Conservation (phyloP, 2,113 vertebrate genomes). For the Pseudopodoces humilis region DNA sequence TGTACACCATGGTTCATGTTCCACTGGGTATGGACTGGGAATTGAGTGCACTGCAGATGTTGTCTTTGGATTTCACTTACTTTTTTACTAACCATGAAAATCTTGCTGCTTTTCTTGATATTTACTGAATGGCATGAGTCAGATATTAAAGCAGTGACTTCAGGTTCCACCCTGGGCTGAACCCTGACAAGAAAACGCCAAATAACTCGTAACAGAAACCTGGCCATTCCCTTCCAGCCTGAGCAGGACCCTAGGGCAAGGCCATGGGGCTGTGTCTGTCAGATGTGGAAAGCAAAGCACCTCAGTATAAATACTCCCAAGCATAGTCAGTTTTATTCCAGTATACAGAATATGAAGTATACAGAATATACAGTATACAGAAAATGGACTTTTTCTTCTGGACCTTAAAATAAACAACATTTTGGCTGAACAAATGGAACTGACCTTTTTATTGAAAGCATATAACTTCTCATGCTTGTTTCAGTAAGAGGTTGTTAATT, state of each 20-base stretch:
- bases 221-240: background rate
- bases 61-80: constrained; percentile 9
- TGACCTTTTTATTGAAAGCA: constrained; percentile 12
- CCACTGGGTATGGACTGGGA: background rate
- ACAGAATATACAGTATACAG: too few species aligned
- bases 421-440: constrained; percentile 21
- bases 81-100: background rate
- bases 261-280: background rate
- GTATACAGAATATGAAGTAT: background rate
- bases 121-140: background rate
- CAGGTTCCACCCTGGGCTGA: constrained; percentile 4
- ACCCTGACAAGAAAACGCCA: background rate
- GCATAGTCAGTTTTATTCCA: background rate
- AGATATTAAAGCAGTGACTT: background rate
- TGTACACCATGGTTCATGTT: background rate
- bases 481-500: background rate
- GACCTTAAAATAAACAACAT: constrained; percentile 28
- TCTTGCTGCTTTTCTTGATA: background rate
- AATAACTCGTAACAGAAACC: background rate
- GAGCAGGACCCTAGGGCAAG: background rate
- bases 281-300: background rate
- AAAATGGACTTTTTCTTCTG: background rate
- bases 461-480: background rate
- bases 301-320: background rate
- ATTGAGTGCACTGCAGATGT: background rate